Evolutionary conservation across 2,797 vertebrate genomes (phyloP).

Genomic region (Darevskia nairensis): DNA sequence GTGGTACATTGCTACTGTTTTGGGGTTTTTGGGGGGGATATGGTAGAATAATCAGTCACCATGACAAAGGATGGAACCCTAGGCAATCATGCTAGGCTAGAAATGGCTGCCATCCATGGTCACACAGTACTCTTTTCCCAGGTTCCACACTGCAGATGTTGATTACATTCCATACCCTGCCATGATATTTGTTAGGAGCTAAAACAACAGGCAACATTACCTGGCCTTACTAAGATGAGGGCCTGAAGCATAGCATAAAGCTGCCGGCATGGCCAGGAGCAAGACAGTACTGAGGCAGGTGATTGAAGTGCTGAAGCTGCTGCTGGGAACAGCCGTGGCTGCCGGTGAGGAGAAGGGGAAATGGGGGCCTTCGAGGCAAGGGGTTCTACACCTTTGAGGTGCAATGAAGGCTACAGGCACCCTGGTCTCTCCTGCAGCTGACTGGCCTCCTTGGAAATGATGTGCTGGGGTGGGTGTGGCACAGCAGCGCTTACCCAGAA

Average conservation of each 20-base stretch:
- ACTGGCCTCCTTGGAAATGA: too few species aligned
- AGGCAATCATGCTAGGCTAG: background rate
- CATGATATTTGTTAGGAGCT: background rate
- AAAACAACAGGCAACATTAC: background rate
- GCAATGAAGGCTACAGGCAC: too few species aligned
- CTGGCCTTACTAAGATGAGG: constrained; percentile 26
- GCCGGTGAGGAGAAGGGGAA: background rate
- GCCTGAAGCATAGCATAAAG: accelerated
- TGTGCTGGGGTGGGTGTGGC: too few species aligned
- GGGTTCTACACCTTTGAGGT: background rate
- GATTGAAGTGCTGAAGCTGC: constrained; percentile 69
- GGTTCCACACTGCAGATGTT: background rate
- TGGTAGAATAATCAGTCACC: background rate
- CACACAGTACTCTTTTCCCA: background rate
- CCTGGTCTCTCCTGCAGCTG: too few species aligned
- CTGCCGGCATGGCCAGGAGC: background rate
- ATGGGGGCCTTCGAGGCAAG: too few species aligned
- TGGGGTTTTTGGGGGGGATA: too few species aligned
- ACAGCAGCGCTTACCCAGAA: too few species aligned
- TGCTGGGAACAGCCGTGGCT: constrained; percentile 52
- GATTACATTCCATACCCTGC: background rate
- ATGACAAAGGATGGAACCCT: background rate
- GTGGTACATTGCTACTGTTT: background rate
- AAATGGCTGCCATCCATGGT: background rate
- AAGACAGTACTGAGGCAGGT: constrained; percentile 25